A percentile compares a stretch with the other conserved stretches of the same genome.
Conservation (phyloP, 2,888 invertebrate genomes). For the Ferrisia virgata region DNA sequence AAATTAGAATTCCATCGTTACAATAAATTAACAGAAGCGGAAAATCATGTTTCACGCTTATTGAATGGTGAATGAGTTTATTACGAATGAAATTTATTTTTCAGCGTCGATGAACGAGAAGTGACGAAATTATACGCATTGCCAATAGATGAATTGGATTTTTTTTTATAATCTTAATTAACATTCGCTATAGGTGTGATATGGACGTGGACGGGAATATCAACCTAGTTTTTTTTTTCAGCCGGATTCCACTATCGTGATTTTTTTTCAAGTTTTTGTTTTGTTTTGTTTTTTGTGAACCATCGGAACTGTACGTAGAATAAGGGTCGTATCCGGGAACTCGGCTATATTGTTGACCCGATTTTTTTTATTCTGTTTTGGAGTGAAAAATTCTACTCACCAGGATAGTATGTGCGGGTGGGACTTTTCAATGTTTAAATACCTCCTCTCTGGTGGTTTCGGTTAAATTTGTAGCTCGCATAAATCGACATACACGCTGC, state of each 20-base stretch:
- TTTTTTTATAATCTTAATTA: background rate
- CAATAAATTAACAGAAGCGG: slow-evolving; percentile 29
- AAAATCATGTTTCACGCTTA: slow-evolving; percentile 30
- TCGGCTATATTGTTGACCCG: background rate
- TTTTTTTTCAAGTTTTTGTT: background rate
- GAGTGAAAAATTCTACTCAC: too few species aligned
- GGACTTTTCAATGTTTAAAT: too few species aligned
- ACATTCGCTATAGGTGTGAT: background rate
- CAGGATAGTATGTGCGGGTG: too few species aligned
- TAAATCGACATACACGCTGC: too few species aligned
- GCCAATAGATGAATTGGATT: background rate
- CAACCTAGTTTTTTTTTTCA: too few species aligned
- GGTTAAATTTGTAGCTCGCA: too few species aligned
- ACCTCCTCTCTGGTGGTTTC: too few species aligned
- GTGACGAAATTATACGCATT: background rate
- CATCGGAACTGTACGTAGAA: background rate
- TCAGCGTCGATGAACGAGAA: slow-evolving; percentile 26
- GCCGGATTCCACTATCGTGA: background rate
- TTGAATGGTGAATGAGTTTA: slow-evolving; percentile 28
- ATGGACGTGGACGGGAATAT: background rate
- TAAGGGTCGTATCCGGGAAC: background rate
- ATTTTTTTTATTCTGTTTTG: background rate
- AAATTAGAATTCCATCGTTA: slow-evolving; percentile 26
- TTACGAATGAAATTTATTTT: slow-evolving; percentile 17
- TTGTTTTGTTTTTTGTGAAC: background rate